These are phyloP conservation scores for Gymnocypris eckloni DNA, from an alignment of 2,797 vertebrate genomes.

Conservation along the genomic window DNA sequence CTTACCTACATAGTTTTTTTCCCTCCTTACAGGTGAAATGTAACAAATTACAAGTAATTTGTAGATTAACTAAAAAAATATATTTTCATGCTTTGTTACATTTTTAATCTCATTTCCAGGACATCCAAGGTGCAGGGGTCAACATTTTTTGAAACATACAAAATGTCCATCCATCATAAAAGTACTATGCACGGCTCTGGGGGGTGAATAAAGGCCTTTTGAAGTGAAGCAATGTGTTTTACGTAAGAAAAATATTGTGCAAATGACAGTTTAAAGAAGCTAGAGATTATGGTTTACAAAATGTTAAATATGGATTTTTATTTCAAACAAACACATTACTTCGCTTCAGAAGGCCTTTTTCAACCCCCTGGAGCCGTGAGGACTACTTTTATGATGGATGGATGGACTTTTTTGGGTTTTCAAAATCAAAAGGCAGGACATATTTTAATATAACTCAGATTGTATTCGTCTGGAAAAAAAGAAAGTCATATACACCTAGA, in stretches of 20 bases:
- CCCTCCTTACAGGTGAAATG: background rate
- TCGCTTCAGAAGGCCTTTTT: too few relatives aligned
- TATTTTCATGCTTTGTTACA: background rate
- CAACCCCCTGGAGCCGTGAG: too few relatives aligned
- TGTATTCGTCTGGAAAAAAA: background rate
- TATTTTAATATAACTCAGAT: background rate
- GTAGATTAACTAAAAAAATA: background rate
- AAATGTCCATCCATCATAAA: background rate
- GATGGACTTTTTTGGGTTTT: background rate
- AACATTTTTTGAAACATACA: background rate
- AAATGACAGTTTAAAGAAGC: too few relatives aligned
- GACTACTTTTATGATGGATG: too few relatives aligned
- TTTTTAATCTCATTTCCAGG: background rate
- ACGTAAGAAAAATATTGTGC: too few relatives aligned
- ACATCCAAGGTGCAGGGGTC: background rate
- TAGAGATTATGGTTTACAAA: too few relatives aligned
- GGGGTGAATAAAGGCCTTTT: too few relatives aligned
- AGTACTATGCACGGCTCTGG: background rate
- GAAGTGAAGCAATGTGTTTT: too few relatives aligned
- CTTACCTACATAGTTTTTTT: background rate
- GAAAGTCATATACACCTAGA: background rate
- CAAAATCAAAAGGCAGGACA: background rate
- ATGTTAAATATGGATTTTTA: too few relatives aligned
- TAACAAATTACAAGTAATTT: background rate
- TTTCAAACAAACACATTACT: too few relatives aligned